Conservation (phyloP, 2,888 invertebrate species). For the Cenopis cana region DNA sequence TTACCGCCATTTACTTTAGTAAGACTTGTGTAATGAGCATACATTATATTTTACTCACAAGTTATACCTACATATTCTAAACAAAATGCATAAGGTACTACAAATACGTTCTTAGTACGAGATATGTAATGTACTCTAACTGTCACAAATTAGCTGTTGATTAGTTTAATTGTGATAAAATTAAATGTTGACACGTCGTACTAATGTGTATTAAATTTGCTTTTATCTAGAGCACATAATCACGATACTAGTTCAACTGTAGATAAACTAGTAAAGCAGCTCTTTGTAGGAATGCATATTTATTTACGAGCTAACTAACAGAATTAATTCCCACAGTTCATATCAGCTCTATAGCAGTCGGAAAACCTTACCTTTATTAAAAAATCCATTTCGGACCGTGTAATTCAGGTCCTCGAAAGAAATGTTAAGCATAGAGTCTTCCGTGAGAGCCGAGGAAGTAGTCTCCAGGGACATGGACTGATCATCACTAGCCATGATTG, state of each 20-base stretch:
- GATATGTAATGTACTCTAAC: too few relatives aligned
- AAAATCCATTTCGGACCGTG: slow-evolving; percentile 85
- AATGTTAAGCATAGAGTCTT: slow-evolving; percentile 84
- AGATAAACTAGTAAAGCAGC: slow-evolving; percentile 51
- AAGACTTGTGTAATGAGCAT: too few relatives aligned
- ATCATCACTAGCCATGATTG: slow-evolving; percentile 70
- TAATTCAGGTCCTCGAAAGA: slow-evolving; percentile 88
- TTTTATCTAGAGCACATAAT: slow-evolving; percentile 54
- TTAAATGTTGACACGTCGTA: slow-evolving; percentile 1
- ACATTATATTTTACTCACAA: too few relatives aligned
- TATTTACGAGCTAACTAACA: slow-evolving; percentile 47
- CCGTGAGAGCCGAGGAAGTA: slow-evolving; percentile 69
- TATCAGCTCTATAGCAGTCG: neutral
- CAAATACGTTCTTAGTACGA: too few relatives aligned
- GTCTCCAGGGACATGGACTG: slow-evolving; percentile 74
- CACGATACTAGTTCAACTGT: slow-evolving; percentile 52
- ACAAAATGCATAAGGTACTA: too few relatives aligned
- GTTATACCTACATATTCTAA: too few relatives aligned
- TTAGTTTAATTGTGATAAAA: slow-evolving; percentile 25
- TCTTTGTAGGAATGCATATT: slow-evolving; percentile 42
- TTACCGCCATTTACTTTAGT: too few relatives aligned
- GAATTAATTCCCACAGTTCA: slow-evolving; percentile 24
- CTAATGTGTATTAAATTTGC: slow-evolving; percentile 45
- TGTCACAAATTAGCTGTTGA: too few relatives aligned
- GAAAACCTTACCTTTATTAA: slow-evolving; percentile 76